These are phyloP conservation scores for Hylyphantes graminicola DNA, from an alignment of 1,140 invertebrate species.

Conservation along the genomic window DNA sequence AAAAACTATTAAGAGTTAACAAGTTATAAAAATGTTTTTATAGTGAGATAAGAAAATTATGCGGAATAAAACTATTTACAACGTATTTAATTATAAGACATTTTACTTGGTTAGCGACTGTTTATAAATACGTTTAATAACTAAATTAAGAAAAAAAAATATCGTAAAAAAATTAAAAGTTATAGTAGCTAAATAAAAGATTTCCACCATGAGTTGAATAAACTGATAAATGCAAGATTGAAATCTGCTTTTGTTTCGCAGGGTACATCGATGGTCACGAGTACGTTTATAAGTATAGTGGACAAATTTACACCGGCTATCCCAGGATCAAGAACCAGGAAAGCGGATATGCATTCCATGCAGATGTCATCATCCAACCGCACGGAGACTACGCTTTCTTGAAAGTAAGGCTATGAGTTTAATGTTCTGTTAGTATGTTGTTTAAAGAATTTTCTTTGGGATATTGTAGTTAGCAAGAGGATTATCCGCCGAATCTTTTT, in stretches of 20 bases:
- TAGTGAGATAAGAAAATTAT: not conserved
- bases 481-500: no score
- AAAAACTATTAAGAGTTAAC: not conserved
- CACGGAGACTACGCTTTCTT: constrained; percentile 43
- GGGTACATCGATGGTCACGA: constrained; percentile 41
- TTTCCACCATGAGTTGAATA: not conserved
- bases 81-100: not conserved
- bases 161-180: not conserved
- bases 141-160: not conserved
- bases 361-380: constrained; percentile 28
- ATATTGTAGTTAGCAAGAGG: no score
- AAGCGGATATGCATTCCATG: constrained; percentile 29
- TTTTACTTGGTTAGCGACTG: no score
- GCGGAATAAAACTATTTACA: not conserved
- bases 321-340: constrained; percentile 31
- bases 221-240: no score
- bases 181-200: not conserved
- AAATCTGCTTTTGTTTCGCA: not conserved
- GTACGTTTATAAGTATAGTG: constrained; percentile 38
- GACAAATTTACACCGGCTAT: constrained; percentile 20
- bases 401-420: constrained; percentile 5
- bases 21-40: not conserved
- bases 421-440: not conserved
- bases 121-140: not conserved
- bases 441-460: not conserved